Percentiles rank a stretch among this genome's conserved stretches.
phyloP scores from a whole-genome alignment of 2,113 vertebrate species.

The Miniopterus natalensis region DNA sequence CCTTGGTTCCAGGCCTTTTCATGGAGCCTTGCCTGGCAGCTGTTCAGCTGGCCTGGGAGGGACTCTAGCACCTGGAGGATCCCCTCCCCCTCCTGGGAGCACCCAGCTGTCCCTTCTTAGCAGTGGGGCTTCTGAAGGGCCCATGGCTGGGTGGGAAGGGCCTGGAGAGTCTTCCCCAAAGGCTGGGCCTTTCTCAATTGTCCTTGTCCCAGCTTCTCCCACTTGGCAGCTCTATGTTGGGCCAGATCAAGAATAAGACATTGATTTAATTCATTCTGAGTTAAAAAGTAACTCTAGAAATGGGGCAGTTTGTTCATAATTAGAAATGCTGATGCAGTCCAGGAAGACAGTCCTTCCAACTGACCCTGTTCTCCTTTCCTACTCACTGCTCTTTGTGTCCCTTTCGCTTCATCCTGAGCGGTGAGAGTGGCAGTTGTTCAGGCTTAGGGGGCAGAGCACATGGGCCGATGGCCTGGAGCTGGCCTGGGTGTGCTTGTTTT shows the following conservation, averaged over 20 bases:
- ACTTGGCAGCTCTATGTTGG: fast-evolving
- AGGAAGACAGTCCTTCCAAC: fast-evolving
- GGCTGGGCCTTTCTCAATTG: not conserved
- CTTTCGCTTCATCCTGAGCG: fast-evolving
- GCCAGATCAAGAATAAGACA: not conserved
- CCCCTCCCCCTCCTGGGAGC: not conserved
- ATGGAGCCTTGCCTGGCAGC: not conserved
- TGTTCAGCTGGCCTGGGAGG: not conserved
- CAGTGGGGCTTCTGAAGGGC: fast-evolving
- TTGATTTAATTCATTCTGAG: not conserved
- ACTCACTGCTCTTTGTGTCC: fast-evolving
- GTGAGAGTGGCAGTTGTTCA: not conserved
- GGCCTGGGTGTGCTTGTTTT: not conserved
- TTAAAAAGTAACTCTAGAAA: not conserved
- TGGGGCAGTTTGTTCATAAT: fast-evolving
- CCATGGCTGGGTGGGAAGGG: not conserved
- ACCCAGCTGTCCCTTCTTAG: not conserved
- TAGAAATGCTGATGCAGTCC: not conserved
- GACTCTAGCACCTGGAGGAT: not conserved
- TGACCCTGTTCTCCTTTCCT: fast-evolving
- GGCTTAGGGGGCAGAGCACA: not conserved
- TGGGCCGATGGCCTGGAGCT: not conserved
- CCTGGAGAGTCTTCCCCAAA: not conserved
- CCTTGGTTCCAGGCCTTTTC: not conserved
- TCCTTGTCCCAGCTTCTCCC: not conserved